phyloP scores from a whole-genome alignment of 2,113 vertebrate species.

The Protobothrops mucrosquamatus region DNA sequence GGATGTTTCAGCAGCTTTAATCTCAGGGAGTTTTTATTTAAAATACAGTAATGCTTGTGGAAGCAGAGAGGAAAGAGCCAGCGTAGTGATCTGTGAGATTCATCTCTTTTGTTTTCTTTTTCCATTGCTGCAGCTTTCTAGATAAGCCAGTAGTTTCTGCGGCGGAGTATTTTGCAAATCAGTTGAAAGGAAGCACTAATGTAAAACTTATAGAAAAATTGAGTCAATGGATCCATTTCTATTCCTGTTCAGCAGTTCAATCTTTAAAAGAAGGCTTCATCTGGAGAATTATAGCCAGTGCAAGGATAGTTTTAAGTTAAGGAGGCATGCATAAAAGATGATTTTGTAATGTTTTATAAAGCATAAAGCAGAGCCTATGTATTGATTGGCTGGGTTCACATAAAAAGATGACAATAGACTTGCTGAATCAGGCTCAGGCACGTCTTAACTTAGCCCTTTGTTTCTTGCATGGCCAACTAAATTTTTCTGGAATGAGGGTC shows the following conservation, averaged over 20 bases:
- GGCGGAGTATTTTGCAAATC: background rate
- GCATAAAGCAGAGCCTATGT: background rate
- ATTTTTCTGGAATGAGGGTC: background rate
- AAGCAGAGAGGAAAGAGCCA: background rate
- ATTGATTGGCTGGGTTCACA: background rate
- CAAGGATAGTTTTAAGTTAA: background rate
- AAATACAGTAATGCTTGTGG: slow-evolving; percentile 11
- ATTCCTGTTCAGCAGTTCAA: background rate
- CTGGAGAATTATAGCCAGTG: background rate
- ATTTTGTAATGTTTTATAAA: background rate
- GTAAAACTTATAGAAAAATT: background rate
- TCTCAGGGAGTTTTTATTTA: background rate
- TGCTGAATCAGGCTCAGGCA: background rate
- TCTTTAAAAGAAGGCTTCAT: background rate
- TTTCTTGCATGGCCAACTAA: background rate
- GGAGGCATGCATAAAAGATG: background rate
- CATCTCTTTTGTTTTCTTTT: background rate
- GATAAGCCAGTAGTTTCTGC: slow-evolving; percentile 10
- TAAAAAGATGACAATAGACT: background rate
- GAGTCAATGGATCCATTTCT: background rate
- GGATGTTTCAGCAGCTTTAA: slow-evolving; percentile 11
- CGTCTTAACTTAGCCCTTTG: background rate
- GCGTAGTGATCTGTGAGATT: background rate
- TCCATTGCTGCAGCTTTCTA: slow-evolving; percentile 7
- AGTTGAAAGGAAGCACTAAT: background rate